phyloP scores from a whole-genome alignment of 1,140 invertebrate genomes.

The Drosophila bipectinata region DNA sequence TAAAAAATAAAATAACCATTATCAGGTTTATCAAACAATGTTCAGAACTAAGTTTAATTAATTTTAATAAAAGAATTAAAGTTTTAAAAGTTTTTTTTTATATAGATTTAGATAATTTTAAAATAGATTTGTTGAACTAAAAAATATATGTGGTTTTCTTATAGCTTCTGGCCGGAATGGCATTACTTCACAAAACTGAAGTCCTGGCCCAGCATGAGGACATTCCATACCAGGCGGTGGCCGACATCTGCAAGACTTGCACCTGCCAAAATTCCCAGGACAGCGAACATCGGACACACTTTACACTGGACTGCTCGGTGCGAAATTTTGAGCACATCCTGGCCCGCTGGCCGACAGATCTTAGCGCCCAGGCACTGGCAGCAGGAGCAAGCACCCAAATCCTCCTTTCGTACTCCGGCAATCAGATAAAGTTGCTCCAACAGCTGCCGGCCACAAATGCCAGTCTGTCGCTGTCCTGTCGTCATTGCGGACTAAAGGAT shows the following conservation, averaged over 20 bases:
- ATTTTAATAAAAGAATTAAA: background rate
- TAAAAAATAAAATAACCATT: no score
- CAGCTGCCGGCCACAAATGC: slow-evolving; percentile 83
- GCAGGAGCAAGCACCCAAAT: slow-evolving; percentile 58
- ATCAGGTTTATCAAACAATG: no score
- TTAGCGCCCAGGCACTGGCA: slow-evolving; percentile 51
- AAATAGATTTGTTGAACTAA: background rate
- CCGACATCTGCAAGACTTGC: slow-evolving; percentile 72
- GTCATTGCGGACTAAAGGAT: slow-evolving; percentile 85
- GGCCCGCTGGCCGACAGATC: slow-evolving; percentile 83
- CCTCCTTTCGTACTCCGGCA: slow-evolving; percentile 83
- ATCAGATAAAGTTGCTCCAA: slow-evolving; percentile 82
- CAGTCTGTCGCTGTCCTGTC: slow-evolving; percentile 78
- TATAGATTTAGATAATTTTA: no score
- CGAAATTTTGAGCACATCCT: slow-evolving; percentile 83
- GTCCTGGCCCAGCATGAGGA: slow-evolving; percentile 65
- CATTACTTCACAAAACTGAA: slow-evolving; percentile 2
- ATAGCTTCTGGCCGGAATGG: slow-evolving; percentile 32
- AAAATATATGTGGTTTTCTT: background rate
- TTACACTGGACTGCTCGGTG: slow-evolving; percentile 79
- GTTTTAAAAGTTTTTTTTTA: no score
- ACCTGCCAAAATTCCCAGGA: slow-evolving; percentile 58
- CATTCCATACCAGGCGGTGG: slow-evolving; percentile 71
- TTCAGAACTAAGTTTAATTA: no score
- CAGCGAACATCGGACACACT: slow-evolving; percentile 44